Evolutionary conservation across 2,888 invertebrate genomes (phyloP).

Genomic region (Syritta pipiens): DNA sequence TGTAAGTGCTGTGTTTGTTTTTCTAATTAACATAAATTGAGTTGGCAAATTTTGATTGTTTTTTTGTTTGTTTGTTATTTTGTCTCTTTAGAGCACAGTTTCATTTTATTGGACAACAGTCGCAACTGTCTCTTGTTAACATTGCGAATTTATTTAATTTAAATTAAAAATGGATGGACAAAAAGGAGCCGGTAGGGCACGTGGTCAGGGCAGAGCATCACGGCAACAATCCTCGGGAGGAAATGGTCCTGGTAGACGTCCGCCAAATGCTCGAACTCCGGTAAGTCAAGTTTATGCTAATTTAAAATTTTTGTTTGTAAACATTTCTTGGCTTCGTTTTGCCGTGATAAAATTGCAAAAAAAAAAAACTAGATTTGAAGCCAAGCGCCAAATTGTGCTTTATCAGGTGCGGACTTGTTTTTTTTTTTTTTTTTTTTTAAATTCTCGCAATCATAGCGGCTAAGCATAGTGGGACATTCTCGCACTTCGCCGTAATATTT

Average conservation of each 20-base stretch:
- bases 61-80: too few species aligned
- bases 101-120: too few species aligned
- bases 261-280: slow-evolving; percentile 28
- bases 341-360: background rate
- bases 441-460: background rate
- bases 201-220: slow-evolving; percentile 70
- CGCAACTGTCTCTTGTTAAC: too few species aligned
- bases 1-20: too few species aligned
- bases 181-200: slow-evolving; percentile 70
- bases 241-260: slow-evolving; percentile 38
- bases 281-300: slow-evolving; percentile 17
- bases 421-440: background rate
- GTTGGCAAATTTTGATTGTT: too few species aligned
- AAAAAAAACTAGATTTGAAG: background rate
- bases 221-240: slow-evolving; percentile 9
- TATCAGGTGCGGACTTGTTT: too few species aligned
- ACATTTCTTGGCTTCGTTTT: background rate
- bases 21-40: too few species aligned
- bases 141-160: background rate
- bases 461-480: too few species aligned
- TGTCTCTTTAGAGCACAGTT: too few species aligned
- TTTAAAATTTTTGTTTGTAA: slow-evolving; percentile 13
- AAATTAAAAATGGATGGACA: slow-evolving; percentile 59
- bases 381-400: too few species aligned
- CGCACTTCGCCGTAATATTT: too few species aligned